These are phyloP conservation scores for Dermochelys coriacea DNA, from an alignment of 2,797 vertebrate species.

Conservation along the genomic window DNA sequence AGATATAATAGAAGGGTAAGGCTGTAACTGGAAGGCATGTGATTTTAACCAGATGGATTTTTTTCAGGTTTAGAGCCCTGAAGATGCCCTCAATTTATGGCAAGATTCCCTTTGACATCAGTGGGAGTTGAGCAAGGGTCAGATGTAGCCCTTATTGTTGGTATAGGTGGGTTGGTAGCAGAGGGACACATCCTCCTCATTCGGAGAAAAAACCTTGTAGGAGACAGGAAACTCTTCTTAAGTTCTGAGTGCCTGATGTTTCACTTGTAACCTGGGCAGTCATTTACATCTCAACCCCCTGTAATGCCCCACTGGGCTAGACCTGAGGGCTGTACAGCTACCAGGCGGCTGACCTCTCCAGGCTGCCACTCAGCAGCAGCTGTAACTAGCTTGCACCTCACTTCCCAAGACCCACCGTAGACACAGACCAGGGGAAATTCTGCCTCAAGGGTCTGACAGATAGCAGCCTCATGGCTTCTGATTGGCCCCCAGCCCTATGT, in stretches of 20 bases:
- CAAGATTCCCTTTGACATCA: background rate
- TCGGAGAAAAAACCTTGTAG: background rate
- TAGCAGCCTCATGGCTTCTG: background rate
- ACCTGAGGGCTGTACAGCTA: background rate
- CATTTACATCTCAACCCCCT: background rate
- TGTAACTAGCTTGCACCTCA: background rate
- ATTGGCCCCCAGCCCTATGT: background rate
- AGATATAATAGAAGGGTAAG: background rate
- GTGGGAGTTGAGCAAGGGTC: background rate
- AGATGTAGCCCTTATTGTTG: background rate
- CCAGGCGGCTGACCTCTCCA: background rate
- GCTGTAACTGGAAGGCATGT: background rate
- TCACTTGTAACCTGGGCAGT: background rate
- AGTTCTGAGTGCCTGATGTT: accelerated
- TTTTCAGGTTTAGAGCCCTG: background rate
- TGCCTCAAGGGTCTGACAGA: background rate
- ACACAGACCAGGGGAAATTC: background rate
- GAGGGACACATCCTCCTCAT: background rate
- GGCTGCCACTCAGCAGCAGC: background rate
- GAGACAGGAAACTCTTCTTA: background rate
- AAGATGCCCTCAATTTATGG: background rate
- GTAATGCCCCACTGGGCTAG: background rate
- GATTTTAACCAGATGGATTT: background rate
- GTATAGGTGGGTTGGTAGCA: background rate
- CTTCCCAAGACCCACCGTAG: background rate